phyloP scores from a whole-genome alignment of 2,113 vertebrate genomes.

The Heliornis fulica region DNA sequence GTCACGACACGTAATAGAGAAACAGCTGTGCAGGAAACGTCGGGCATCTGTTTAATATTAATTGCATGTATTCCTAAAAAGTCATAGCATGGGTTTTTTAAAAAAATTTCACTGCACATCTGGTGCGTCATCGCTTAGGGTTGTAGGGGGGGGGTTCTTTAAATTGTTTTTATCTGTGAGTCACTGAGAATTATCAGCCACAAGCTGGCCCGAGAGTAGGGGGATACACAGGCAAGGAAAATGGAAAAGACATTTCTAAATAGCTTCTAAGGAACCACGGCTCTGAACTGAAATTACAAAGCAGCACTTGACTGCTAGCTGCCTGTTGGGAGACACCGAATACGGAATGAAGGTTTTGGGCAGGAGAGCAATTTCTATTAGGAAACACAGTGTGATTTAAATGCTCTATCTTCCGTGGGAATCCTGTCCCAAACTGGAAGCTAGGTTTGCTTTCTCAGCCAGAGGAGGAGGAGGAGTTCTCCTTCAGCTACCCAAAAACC shows the following conservation, averaged over 20 bases:
- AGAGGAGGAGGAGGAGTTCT: background rate
- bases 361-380: background rate
- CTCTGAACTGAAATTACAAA: background rate
- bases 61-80: slow-evolving; percentile 68
- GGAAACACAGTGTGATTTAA: background rate
- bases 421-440: background rate
- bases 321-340: background rate
- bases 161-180: slow-evolving; percentile 38
- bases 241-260: background rate
- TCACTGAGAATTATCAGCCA: slow-evolving; percentile 10
- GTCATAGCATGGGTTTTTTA: slow-evolving; percentile 54
- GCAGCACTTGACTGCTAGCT: background rate
- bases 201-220: background rate
- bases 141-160: background rate
- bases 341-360: background rate
- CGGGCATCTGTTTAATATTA: slow-evolving; percentile 62
- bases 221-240: background rate
- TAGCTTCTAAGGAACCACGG: background rate
- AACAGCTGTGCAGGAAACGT: slow-evolving; percentile 60
- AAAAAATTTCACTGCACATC: slow-evolving; percentile 52
- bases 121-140: slow-evolving; percentile 26
- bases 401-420: background rate
- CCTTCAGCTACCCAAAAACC: background rate
- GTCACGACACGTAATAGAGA: slow-evolving; percentile 45
- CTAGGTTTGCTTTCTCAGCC: background rate